Conservation (phyloP, 2,113 vertebrate genomes). For the Sylvilagus bachmani region DNA sequence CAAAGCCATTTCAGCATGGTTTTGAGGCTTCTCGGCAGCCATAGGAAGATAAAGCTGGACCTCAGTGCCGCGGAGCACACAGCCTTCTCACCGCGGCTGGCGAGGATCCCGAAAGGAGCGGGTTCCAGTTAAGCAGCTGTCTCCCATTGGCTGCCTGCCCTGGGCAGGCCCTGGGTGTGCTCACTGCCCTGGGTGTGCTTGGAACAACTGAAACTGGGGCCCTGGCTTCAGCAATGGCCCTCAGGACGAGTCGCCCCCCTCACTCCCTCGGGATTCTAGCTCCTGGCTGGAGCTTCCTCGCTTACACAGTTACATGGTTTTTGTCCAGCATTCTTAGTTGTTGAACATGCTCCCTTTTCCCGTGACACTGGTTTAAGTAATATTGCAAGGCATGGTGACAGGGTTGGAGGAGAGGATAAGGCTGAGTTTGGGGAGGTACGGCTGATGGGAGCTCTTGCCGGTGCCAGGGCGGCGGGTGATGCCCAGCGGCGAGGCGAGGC, state of each 20-base stretch:
- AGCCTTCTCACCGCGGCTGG: not conserved
- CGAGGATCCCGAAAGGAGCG: not conserved
- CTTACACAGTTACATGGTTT: not conserved
- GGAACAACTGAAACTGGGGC: not conserved
- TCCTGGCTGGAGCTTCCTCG: not conserved
- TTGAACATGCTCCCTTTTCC: not conserved
- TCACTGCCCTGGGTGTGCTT: no score
- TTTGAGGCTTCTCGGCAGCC: not conserved
- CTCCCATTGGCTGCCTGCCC: not conserved
- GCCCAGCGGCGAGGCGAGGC: no score
- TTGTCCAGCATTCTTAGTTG: not conserved
- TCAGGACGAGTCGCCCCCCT: not conserved
- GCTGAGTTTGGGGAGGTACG: not conserved
- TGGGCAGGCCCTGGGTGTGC: not conserved
- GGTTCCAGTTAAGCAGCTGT: rapidly evolving
- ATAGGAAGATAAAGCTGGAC: not conserved
- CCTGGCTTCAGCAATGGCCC: not conserved
- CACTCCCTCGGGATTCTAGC: not conserved
- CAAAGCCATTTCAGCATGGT: not conserved
- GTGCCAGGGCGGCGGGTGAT: no score
- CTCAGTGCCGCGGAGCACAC: not conserved
- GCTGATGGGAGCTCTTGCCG: not conserved
- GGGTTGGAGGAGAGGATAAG: not conserved
- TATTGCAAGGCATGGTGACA: not conserved
- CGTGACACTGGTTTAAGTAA: not conserved